Evolutionary conservation across 2,888 invertebrate genomes (phyloP).

Genomic region (Yponomeuta sedellus): DNA sequence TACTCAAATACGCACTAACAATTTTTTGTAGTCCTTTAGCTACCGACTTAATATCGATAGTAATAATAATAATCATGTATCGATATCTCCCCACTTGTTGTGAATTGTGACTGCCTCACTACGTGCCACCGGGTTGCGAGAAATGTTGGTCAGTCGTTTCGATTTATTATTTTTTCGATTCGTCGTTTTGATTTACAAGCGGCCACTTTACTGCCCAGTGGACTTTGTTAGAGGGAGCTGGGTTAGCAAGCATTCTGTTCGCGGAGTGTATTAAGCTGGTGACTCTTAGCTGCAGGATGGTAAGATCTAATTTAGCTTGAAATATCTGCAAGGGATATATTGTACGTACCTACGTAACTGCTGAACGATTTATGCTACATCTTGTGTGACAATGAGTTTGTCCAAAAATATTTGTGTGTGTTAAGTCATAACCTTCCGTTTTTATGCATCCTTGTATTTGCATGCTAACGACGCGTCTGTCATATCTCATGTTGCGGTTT

Average conservation of each 20-base stretch:
- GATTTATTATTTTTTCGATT: slow-evolving; percentile 61
- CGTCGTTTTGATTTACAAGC: slow-evolving; percentile 71
- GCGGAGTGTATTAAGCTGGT: background rate
- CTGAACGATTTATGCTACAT: slow-evolving; percentile 64
- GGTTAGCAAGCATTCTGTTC: background rate
- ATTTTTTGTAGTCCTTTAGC: too few species aligned
- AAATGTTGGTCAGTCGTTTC: slow-evolving; percentile 46
- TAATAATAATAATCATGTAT: slow-evolving; percentile 27
- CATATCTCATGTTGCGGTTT: slow-evolving; percentile 28
- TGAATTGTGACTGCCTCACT: background rate
- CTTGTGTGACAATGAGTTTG: slow-evolving; percentile 53
- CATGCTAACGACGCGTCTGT: slow-evolving; percentile 43
- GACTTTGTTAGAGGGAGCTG: slow-evolving; percentile 61
- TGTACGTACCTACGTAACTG: slow-evolving; percentile 41
- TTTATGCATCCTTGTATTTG: slow-evolving; percentile 36
- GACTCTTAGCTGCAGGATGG: background rate
- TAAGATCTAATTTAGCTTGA: background rate
- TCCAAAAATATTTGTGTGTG: slow-evolving; percentile 60
- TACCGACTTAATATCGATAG: background rate
- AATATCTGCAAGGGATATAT: background rate
- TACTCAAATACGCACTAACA: too few species aligned
- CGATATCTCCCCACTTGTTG: slow-evolving; percentile 26
- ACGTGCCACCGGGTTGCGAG: slow-evolving; percentile 19
- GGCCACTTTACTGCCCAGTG: slow-evolving; percentile 64
- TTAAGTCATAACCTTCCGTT: slow-evolving; percentile 48